Percentiles rank a stretch among this genome's conserved stretches.
Evolutionary conservation across 2,888 invertebrate species (phyloP).

Genomic region (Mythimna loreyi): DNA sequence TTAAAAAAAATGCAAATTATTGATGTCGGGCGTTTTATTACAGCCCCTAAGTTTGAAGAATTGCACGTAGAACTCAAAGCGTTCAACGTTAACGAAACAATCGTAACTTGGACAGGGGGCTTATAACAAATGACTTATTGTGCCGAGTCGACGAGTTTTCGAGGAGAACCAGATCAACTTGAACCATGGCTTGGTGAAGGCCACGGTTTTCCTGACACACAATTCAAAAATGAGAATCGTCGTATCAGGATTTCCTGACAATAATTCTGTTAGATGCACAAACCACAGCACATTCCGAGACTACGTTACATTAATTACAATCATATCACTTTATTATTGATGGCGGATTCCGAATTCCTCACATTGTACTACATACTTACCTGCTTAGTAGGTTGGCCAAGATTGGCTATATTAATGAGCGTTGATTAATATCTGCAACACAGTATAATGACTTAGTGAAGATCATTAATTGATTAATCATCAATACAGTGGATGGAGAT

Average conservation of each 20-base stretch:
- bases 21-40: too few species aligned
- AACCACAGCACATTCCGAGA: constrained; percentile 2
- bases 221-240: too few species aligned
- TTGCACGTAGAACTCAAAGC: too few species aligned
- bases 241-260: neutral
- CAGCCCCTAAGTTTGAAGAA: too few species aligned
- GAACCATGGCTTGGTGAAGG: too few species aligned
- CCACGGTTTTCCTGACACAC: too few species aligned
- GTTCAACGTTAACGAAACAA: too few species aligned
- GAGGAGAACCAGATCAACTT: neutral
- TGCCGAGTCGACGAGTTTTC: neutral
- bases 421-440: neutral
- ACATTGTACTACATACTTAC: constrained; percentile 7
- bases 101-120: too few species aligned
- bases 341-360: constrained; percentile 27
- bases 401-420: neutral
- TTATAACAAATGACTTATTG: too few species aligned
- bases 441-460: neutral
- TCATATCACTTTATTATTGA: constrained; percentile 13
- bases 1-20: neutral
- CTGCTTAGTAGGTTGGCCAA: neutral
- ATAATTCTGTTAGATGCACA: neutral
- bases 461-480: constrained; percentile 3
- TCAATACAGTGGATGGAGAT: neutral
- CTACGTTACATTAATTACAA: constrained; percentile 22